These are phyloP conservation scores for Tragopan temminckii DNA, from an alignment of 2,797 vertebrate species.

Conservation along the genomic window DNA sequence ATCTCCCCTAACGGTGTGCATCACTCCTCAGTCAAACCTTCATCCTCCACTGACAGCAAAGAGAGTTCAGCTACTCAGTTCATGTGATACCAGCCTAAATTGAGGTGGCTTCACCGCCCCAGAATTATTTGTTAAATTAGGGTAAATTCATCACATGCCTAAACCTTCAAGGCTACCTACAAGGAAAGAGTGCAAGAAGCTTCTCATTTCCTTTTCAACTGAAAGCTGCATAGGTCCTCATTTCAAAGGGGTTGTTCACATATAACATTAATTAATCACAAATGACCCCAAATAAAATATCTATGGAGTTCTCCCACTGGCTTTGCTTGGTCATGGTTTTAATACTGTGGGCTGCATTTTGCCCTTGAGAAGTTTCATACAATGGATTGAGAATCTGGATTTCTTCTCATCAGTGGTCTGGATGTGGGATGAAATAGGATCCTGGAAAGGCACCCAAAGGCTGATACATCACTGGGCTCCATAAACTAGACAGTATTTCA, in stretches of 20 bases:
- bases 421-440: not conserved
- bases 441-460: rapidly evolving
- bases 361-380: not conserved
- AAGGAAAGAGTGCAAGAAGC: not conserved
- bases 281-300: not conserved
- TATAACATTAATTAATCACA: not conserved
- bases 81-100: not conserved
- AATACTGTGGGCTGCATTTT: not conserved
- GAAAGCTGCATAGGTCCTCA: rapidly evolving
- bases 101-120: rapidly evolving
- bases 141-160: not conserved
- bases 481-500: not conserved
- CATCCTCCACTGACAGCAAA: not conserved
- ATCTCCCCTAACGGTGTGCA: not conserved
- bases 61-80: not conserved
- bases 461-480: not conserved
- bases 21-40: not conserved
- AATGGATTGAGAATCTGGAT: not conserved
- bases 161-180: not conserved
- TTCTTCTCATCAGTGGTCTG: not conserved
- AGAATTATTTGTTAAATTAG: not conserved
- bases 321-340: not conserved
- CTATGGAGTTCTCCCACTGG: not conserved
- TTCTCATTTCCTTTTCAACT: not conserved
- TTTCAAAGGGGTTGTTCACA: not conserved